Base-by-base conservation (phyloP, 2,797 vertebrate species). In the Premnoplex brunnescens region DNA sequence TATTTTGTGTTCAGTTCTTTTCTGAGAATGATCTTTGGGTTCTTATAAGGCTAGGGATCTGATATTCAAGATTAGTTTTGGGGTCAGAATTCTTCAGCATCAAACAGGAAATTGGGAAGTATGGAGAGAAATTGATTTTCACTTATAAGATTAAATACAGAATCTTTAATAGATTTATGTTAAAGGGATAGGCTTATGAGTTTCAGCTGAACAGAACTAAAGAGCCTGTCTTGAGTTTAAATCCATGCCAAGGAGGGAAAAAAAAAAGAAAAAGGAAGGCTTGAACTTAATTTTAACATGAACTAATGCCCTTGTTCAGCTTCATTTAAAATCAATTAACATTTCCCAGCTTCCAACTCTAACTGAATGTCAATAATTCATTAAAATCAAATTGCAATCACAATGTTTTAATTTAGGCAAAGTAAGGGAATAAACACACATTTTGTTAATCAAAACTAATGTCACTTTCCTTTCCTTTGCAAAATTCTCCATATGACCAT, bases 211-310 rank as follows among this genome's bases (percentile, higher is more conserved):
- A 73, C 26, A 37, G 22, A 72, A 55, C 10, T 43, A 39, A 80
- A 54, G 13, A 44, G 2, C 14, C 26, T 67, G 12, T 27, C 10
- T 52, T 63, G 24, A 73, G 6, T 30, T 9, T 16, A 26, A 69
- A 7, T 13, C 12, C 28, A 52, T 24, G 10, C 10, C 26, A 85
- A 41, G 7, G 2, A 2, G 20, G 23, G 32, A 3, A 4, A 6
- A 2, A 6, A 14, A 34, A 5, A 18, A 18, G 13, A 21, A 9
- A 49, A 60, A 1, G 8, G 5, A 71, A 72, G 3, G 1, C 2
- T 71, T 69, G 11, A 67, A 46, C 15, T 67, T 66, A 13, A 34
- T 78, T 80, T 82, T 36, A 74, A 39, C 68, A 41, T 62, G 39
- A 67, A 43, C 16, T 71, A 48, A 41, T 55, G 5, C 4, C 19